A percentile compares a stretch with the other conserved stretches of the same genome.
Evolutionary conservation across 2,113 vertebrate species (phyloP).

Genomic region (Caloenas nicobarica): DNA sequence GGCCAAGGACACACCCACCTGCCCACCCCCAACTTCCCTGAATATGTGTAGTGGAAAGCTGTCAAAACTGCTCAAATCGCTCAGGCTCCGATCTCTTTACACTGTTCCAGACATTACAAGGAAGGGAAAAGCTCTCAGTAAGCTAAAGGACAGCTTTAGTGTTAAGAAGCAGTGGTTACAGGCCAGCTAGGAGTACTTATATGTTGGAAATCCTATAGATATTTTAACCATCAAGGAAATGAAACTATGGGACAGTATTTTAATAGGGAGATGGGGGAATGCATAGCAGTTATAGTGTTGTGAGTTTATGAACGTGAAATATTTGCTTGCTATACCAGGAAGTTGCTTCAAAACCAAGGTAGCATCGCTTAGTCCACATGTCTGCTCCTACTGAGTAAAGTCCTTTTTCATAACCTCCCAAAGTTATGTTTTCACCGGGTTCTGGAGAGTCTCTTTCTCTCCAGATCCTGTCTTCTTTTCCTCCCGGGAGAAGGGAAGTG

Average conservation of each 20-base stretch:
- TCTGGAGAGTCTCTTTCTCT: not conserved
- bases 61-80: not conserved
- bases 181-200: not conserved
- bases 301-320: not conserved
- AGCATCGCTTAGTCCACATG: not conserved
- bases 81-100: not conserved
- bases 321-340: not conserved
- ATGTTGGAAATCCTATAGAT: not conserved
- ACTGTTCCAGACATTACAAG: not conserved
- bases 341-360: not conserved
- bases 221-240: not conserved
- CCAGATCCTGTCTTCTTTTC: not conserved
- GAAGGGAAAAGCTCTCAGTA: not conserved
- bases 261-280: not conserved
- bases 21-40: not conserved
- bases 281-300: not conserved
- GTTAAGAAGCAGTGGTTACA: not conserved
- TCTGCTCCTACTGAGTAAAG: not conserved
- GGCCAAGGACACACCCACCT: not conserved
- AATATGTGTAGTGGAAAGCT: not conserved
- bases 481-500: not conserved
- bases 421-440: not conserved
- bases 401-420: not conserved
- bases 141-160: not conserved
- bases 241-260: not conserved